Percentiles rank a stretch among this genome's conserved stretches.
Conservation (phyloP, 1,140 invertebrate genomes). For the Meloidogyne hapla region DNA sequence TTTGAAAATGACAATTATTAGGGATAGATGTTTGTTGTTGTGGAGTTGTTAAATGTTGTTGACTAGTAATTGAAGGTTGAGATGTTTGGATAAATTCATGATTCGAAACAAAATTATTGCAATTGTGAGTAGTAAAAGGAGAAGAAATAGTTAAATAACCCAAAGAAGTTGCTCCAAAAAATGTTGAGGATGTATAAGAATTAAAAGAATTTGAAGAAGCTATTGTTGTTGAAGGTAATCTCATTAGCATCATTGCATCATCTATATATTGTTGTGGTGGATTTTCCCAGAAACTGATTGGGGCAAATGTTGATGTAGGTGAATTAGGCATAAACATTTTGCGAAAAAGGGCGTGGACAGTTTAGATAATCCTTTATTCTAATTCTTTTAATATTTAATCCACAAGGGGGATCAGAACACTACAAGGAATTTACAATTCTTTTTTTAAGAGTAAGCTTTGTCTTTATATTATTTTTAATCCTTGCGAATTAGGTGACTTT, state of each 20-base stretch:
- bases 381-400: too few species aligned
- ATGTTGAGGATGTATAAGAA: not conserved
- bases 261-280: not conserved
- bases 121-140: not conserved
- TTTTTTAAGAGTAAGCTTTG: too few species aligned
- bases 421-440: too few species aligned
- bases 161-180: not conserved
- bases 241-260: too few species aligned
- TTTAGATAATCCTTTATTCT: not conserved
- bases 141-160: not conserved
- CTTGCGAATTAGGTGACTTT: not conserved
- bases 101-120: too few species aligned
- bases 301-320: not conserved
- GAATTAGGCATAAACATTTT: not conserved
- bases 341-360: not conserved
- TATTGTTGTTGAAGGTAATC: not conserved
- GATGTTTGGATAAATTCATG: too few species aligned
- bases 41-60: not conserved
- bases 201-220: not conserved
- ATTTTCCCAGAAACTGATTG: constrained; percentile 6
- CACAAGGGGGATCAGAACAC: too few species aligned
- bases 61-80: not conserved
- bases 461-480: not conserved
- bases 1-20: not conserved
- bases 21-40: not conserved